Percentiles rank a stretch among this genome's conserved stretches.
These are phyloP conservation scores for Oncorhynchus clarkii DNA, from an alignment of 2,113 vertebrate genomes.

Conservation along the genomic window DNA sequence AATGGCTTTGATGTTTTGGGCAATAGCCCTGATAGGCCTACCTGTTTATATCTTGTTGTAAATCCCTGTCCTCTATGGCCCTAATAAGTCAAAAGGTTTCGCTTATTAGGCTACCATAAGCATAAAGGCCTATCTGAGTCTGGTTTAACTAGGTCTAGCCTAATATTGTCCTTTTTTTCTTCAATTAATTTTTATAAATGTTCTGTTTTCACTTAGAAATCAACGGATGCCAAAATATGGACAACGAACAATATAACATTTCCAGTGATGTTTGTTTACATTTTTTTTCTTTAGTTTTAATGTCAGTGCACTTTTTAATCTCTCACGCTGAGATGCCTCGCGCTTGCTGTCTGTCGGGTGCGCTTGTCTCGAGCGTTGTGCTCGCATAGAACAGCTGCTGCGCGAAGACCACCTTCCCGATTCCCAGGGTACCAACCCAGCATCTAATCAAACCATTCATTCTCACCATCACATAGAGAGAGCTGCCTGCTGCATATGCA, in stretches of 20 bases:
- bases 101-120: too few species aligned
- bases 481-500: constrained; percentile 61
- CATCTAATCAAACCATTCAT: constrained; percentile 52
- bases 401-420: constrained; percentile 66
- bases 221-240: background rate
- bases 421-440: constrained; percentile 61
- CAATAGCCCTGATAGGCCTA: background rate
- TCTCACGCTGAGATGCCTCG: constrained; percentile 69
- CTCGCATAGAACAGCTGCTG: constrained; percentile 81
- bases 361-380: constrained; percentile 43
- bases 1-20: background rate
- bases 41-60: too few species aligned
- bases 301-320: background rate
- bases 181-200: too few species aligned
- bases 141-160: too few species aligned
- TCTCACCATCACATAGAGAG: constrained; percentile 61
- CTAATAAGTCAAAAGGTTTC: too few species aligned
- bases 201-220: too few species aligned
- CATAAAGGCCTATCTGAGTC: too few species aligned
- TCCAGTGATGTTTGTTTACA: background rate
- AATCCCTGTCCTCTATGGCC: too few species aligned
- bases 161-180: too few species aligned
- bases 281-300: constrained; percentile 18
- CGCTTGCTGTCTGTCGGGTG: constrained; percentile 75
- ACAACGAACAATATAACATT: constrained; percentile 7